Conservation (phyloP, 2,888 invertebrate genomes). For the Bibio marci region DNA sequence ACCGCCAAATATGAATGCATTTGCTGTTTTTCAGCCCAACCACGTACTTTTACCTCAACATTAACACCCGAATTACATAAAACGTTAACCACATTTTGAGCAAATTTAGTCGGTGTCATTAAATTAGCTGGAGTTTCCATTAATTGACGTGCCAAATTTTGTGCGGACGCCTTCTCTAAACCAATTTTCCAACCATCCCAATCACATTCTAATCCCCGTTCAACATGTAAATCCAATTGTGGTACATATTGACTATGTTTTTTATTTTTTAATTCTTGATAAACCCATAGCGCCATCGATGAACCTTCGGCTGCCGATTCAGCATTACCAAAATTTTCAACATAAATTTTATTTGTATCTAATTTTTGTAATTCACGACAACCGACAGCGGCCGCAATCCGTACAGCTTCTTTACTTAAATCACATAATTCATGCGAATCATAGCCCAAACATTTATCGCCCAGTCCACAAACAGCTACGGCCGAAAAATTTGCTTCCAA, state of each 20-base stretch:
- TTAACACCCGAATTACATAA: constrained; percentile 19
- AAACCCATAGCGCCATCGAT: constrained; percentile 41
- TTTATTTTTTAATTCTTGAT: constrained; percentile 37
- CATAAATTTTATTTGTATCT: constrained; percentile 33
- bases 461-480: constrained; percentile 50
- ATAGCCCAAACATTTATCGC: constrained; percentile 40
- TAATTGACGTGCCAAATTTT: constrained; percentile 58
- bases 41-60: constrained; percentile 36
- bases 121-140: constrained; percentile 69
- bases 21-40: constrained; percentile 60
- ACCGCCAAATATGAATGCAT: constrained; percentile 69
- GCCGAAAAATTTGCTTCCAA: constrained; percentile 38
- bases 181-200: constrained; percentile 57
- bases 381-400: constrained; percentile 41
- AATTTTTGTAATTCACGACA: constrained; percentile 33
- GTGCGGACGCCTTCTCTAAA: constrained; percentile 52
- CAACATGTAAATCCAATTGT: constrained; percentile 27
- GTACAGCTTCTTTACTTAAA: constrained; percentile 48
- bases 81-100: constrained; percentile 38
- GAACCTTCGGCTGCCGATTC: constrained; percentile 60
- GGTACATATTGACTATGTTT: background rate
- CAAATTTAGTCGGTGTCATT: constrained; percentile 62
- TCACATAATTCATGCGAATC: constrained; percentile 45
- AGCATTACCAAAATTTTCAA: constrained; percentile 55
- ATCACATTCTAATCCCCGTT: constrained; percentile 45